Evolutionary conservation across 2,797 vertebrate species (phyloP).

Genomic region (Hapalemur alaotrensis): DNA sequence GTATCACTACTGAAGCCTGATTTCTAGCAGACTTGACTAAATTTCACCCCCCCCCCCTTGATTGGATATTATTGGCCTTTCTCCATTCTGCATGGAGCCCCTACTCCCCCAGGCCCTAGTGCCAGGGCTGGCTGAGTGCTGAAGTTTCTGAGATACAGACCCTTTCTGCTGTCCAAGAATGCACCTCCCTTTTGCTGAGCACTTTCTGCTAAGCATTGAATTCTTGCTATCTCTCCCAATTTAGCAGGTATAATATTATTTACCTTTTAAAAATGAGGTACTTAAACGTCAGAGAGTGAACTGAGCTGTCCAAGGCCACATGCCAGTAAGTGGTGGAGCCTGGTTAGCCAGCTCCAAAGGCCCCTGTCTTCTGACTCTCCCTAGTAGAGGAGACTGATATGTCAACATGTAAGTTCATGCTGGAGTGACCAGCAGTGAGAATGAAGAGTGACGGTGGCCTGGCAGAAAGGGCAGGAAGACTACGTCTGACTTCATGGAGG

Average conservation of each 20-base stretch:
- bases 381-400: background rate
- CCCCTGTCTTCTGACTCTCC: background rate
- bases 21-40: background rate
- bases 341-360: background rate
- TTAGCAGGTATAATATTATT: background rate
- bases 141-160: background rate
- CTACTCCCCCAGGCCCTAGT: fast-evolving
- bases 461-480: background rate
- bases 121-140: background rate
- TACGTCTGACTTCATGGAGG: background rate
- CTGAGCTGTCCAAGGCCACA: background rate
- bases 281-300: background rate
- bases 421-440: background rate
- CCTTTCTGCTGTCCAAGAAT: background rate
- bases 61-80: background rate
- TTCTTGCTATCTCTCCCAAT: background rate
- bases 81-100: background rate
- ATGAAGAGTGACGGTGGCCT: background rate
- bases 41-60: background rate
- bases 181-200: background rate
- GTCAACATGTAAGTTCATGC: background rate
- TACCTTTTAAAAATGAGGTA: background rate
- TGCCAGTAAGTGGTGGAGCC: background rate
- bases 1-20: background rate
- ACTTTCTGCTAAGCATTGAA: background rate